phyloP scores from a whole-genome alignment of 2,797 vertebrate genomes.

The Diplodus sargus region DNA sequence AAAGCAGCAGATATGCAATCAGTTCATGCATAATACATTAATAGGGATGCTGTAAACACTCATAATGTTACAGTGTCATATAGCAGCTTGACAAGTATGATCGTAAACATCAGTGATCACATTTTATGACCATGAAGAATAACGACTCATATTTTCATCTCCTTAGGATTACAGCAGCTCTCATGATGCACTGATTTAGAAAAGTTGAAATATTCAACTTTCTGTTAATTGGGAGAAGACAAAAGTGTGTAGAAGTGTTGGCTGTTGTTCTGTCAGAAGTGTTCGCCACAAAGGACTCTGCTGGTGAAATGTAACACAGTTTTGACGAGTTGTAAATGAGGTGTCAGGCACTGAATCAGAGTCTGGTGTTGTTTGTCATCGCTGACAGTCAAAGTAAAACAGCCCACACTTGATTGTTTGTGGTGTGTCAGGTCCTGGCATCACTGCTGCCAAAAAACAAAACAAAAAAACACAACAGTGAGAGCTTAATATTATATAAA shows the following conservation, averaged over 20 bases:
- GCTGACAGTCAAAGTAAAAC: conserved; percentile 14
- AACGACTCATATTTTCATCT: background rate
- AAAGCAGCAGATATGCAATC: background rate
- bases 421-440: conserved; percentile 1
- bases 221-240: background rate
- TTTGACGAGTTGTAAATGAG: conserved; percentile 14
- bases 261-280: background rate
- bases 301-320: conserved; percentile 2
- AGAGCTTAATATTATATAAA: conserved; percentile 4
- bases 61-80: background rate
- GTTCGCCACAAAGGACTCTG: background rate
- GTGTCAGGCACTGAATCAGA: conserved; percentile 22
- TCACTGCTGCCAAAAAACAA: conserved; percentile 3
- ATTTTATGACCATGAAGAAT: background rate
- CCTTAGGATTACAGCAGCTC: background rate
- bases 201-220: background rate
- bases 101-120: background rate
- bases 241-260: background rate
- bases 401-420: conserved; percentile 21
- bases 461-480: background rate
- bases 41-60: background rate
- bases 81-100: background rate
- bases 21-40: background rate
- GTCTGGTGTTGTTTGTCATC: conserved; percentile 27
- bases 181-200: background rate